Base-by-base conservation (phyloP, 2,888 invertebrate genomes). In the Athrips mouffetella region DNA sequence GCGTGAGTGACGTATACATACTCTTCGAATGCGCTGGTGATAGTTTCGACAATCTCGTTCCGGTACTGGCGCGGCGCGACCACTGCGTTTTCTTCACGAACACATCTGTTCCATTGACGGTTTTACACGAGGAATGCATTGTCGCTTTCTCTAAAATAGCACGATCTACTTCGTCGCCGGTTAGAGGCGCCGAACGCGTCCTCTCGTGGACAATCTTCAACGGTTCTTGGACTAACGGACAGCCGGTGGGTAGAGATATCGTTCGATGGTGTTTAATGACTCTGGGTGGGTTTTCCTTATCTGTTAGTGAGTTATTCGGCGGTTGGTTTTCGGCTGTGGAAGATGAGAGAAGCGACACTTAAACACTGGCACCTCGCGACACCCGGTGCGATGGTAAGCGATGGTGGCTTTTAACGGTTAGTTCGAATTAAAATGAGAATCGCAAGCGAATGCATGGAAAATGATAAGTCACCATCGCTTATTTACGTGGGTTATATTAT, bases 101-200 rank as follows among this genome's bases (percentile, higher is more conserved):
- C 39, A 57, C 51, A 45, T 78, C 83, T 31, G 62, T 70, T 55
- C 84, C 84, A 67, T 81, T 82, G 63, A 79, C 74, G 46, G 79
- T 65, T 58, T 75, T 79, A 61, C 80, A 79, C 39, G 82, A 79
- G 13, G 78, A 76, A 52, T 82, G 76, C 47, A 69, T 67, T 37
- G 67, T 66, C 5, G 69, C 65, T 56, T 79, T 76, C 65, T 81
- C 83, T 51, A 77, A 60, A n/a, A 71, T 62, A 46, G 71, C 75
- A 13, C 73, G 64, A 50, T 80, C 78, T 49, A 80, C 72, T 60
- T 89, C 88, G 54, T 88, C 90, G 51, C 90, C 91, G 5, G 91
- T 90, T 57, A 93, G 76, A 53, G 93, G 93, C 71, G 92, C 91
- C 67, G 93, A 93, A 71, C 92, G 88, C 56, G 93, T 93, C 73